A percentile compares a stretch with the other conserved stretches of the same genome.
These are phyloP conservation scores for Platichthys stellatus DNA, from an alignment of 2,113 vertebrate species.

Conservation along the genomic window DNA sequence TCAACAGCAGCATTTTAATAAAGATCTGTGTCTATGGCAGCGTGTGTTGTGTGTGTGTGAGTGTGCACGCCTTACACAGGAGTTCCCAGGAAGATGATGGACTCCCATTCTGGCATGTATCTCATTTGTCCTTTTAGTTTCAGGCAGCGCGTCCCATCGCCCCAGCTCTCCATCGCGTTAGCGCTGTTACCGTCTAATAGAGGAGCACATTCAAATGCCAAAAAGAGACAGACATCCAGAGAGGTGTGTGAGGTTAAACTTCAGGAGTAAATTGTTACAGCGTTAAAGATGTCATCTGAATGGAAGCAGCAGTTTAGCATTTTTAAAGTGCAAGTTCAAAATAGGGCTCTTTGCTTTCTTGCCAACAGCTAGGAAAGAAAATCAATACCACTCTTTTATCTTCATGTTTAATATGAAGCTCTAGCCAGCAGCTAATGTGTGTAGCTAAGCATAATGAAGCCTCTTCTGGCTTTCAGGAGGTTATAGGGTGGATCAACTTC, in stretches of 20 bases:
- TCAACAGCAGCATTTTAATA: conserved; percentile 58
- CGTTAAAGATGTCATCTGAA: conserved; percentile 17
- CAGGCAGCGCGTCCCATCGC: conserved; percentile 79
- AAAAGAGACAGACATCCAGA: conserved; percentile 13
- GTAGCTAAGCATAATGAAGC: background rate
- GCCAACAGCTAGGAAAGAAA: background rate
- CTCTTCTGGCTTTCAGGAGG: too few species aligned
- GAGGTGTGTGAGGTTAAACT: conserved; percentile 14
- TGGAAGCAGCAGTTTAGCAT: conserved; percentile 5
- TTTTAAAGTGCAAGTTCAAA: conserved; percentile 1
- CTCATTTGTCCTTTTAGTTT: conserved; percentile 84
- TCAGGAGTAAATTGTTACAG: conserved; percentile 6
- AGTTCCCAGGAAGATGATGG: conserved; percentile 84
- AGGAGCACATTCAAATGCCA: conserved; percentile 10
- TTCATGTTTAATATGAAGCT: conserved; percentile 4
- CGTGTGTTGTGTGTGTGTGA: conserved; percentile 15
- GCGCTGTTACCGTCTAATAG: conserved; percentile 78
- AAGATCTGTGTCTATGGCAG: conserved; percentile 26
- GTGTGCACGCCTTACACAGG: conserved; percentile 68
- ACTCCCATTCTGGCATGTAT: conserved; percentile 85
- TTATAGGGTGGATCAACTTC: background rate
- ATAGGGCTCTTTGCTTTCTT: background rate
- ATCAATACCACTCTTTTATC: background rate
- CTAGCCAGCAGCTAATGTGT: background rate
- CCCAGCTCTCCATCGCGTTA: conserved; percentile 81